Evolutionary conservation across 2,797 vertebrate genomes (phyloP).

Genomic region (Oryzias dopingdopingensis): DNA sequence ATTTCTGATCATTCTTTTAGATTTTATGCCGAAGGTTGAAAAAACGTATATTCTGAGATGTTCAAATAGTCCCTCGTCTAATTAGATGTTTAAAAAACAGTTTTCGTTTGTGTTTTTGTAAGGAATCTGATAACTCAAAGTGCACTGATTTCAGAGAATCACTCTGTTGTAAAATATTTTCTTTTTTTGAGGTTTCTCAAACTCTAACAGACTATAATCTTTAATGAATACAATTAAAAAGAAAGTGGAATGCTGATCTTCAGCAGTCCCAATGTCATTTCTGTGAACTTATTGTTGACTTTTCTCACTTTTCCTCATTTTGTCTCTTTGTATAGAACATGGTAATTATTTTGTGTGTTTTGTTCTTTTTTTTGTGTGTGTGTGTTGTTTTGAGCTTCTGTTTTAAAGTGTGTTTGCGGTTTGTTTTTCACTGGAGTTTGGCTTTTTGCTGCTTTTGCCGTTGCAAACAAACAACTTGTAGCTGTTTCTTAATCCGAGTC

Average conservation of each 20-base stretch:
- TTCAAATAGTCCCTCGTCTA: too few species aligned
- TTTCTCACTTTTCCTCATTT: constrained; percentile 15
- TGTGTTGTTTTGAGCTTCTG: neutral
- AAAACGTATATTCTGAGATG: too few species aligned
- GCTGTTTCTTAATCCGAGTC: too few species aligned
- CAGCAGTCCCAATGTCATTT: neutral
- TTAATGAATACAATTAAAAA: neutral
- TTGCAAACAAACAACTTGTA: neutral
- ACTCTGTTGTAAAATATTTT: too few species aligned
- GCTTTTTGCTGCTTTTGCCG: constrained; percentile 4
- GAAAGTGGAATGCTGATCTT: neutral
- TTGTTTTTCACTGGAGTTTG: neutral
- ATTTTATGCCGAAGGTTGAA: too few species aligned
- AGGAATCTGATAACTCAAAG: too few species aligned
- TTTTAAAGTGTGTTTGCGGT: neutral
- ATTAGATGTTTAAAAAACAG: too few species aligned
- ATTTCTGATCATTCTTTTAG: too few species aligned
- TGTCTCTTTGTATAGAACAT: constrained; percentile 28
- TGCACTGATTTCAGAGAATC: too few species aligned
- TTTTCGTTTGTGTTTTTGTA: too few species aligned
- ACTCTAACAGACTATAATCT: too few species aligned
- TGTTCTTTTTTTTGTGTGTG: neutral
- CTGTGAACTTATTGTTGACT: neutral
- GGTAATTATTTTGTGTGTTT: constrained; percentile 36
- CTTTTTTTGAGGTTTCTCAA: too few species aligned